Evolutionary conservation across 1,140 invertebrate genomes (phyloP), one percentile per base, ranked within the genome.

Genomic region (Diorhabda carinulata): DNA sequence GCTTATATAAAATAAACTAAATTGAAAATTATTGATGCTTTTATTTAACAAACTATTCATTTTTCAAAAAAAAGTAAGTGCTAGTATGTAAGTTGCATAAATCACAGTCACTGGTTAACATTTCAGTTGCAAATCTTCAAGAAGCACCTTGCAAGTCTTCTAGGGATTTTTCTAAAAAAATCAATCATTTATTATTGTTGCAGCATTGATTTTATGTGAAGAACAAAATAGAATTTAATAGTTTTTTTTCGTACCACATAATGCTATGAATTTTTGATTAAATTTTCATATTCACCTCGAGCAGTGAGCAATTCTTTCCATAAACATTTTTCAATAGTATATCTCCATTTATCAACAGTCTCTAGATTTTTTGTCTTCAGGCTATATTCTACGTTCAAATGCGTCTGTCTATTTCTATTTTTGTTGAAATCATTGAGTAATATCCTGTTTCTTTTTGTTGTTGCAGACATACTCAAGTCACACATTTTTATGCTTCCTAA

Each of bases 281-380:
- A 25, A 25, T 25, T 25, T 25, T 25, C 2, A 25, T 25, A 57
- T 52, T 57, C 5, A 67, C 65, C 65, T 44, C 58, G 59, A n/a
- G 57, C 57, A 6, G 57, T 47, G 4, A 60, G 45, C 25, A 67
- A 3, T n/a, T 67, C 57, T n/a, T 47, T 45, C 65, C 65, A 67
- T 9, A 67, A 52, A 60, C 65, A 67, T 45, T 61, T 67, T 60
- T 67, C 40, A 44, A 67, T 67, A 10, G 58, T 44, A 41, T 67
- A 40, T 60, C 25, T 67, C 65, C 65, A 67, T 10, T 41, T 25
- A 60, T 67, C 10, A 3, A 8, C 43, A 41, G 47, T 8, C 41
- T 67, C 65, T 67, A 41, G 42, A 5, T 10, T 45, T 60, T 67
- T 67, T 43, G 65, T 44, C 25, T 67, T 60, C 43, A 67, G 43